phyloP scores from a whole-genome alignment of 2,113 vertebrate genomes.

The Chunga burmeisteri region DNA sequence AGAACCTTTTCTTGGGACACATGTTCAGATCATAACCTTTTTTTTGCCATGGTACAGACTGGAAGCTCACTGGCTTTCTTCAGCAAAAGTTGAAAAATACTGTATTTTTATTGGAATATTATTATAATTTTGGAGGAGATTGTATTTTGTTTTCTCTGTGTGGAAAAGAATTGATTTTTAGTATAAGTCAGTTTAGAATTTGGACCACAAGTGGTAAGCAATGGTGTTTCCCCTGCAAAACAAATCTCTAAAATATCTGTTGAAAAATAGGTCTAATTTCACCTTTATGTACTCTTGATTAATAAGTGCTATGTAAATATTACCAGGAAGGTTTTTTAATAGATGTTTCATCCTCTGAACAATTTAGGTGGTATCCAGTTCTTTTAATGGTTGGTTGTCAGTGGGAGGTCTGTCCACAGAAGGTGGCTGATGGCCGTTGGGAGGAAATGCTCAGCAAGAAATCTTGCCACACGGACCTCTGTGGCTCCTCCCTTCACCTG shows the following conservation, averaged over 20 bases:
- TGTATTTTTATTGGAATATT: not conserved
- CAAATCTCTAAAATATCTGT: conserved; percentile 23
- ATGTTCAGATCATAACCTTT: not conserved
- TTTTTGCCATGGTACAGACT: not conserved
- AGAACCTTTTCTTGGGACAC: not conserved
- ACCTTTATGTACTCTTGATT: not conserved
- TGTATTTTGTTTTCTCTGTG: not conserved
- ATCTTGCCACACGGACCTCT: not conserved
- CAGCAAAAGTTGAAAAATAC: not conserved
- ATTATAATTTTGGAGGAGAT: not conserved
- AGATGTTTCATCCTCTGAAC: not conserved
- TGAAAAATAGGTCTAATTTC: conserved; percentile 45
- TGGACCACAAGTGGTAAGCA: conserved; percentile 20
- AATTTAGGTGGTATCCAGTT: not conserved
- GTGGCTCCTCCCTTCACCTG: not conserved
- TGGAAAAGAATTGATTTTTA: not conserved
- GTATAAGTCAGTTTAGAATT: not conserved
- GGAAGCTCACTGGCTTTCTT: not conserved
- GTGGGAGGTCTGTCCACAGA: not conserved
- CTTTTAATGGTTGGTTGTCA: not conserved
- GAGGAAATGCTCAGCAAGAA: not conserved
- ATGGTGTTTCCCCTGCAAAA: not conserved
- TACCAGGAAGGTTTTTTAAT: not conserved
- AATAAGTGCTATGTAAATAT: not conserved
- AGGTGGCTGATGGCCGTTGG: not conserved